These are phyloP conservation scores for Leptobrachium leishanense DNA, from an alignment of 2,113 vertebrate species.

Conservation along the genomic window DNA sequence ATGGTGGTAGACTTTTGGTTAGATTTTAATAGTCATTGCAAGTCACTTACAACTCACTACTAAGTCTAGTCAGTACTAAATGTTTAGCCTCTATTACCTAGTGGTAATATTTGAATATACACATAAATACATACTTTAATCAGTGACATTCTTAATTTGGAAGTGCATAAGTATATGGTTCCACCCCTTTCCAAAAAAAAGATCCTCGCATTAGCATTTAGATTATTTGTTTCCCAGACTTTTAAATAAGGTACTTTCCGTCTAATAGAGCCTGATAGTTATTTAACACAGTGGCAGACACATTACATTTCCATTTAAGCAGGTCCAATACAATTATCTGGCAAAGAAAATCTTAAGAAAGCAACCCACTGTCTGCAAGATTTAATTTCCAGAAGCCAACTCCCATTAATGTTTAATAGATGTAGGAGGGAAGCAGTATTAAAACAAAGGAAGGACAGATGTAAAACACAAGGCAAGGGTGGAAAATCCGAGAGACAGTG, in stretches of 20 bases:
- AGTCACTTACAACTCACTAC: too few relatives aligned
- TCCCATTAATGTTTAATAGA: constrained; percentile 1
- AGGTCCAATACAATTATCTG: constrained; percentile 63
- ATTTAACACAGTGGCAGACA: constrained; percentile 64
- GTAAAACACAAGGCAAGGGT: background rate
- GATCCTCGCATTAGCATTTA: constrained; percentile 68
- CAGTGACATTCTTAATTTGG: too few relatives aligned
- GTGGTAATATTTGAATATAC: too few relatives aligned
- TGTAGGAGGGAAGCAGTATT: background rate
- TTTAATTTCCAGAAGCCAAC: constrained; percentile 47
- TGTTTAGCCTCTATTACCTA: too few relatives aligned
- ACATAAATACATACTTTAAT: too few relatives aligned
- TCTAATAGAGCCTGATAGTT: constrained; percentile 73
- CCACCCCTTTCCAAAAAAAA: constrained; percentile 46
- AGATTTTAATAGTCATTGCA: too few relatives aligned
- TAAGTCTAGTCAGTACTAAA: too few relatives aligned
- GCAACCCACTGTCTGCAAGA: constrained; percentile 32
- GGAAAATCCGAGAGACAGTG: background rate
- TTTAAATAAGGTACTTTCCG: constrained; percentile 62
- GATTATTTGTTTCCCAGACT: constrained; percentile 59
- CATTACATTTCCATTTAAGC: constrained; percentile 75
- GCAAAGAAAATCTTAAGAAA: constrained; percentile 53
- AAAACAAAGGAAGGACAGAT: background rate
- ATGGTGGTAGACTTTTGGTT: too few relatives aligned
- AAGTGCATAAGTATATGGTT: background rate